These are phyloP conservation scores for Nemurella pictetii DNA, from an alignment of 2,888 invertebrate genomes.

Conservation along the genomic window DNA sequence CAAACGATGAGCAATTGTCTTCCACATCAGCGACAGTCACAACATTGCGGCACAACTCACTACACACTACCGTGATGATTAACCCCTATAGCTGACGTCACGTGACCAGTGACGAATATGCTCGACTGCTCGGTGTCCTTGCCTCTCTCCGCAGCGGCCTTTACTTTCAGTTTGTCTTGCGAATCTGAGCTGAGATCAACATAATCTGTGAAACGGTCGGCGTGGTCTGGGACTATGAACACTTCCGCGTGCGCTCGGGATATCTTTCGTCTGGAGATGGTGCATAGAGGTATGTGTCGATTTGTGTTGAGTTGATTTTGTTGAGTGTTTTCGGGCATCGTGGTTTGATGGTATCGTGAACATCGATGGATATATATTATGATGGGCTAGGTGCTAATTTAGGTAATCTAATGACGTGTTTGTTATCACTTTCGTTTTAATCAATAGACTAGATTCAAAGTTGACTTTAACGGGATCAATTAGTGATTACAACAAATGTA, in stretches of 20 bases:
- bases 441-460: no score
- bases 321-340: not conserved
- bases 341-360: no score
- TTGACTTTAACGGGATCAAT: no score
- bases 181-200: not conserved
- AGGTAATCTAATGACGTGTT: no score
- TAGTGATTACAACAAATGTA: no score
- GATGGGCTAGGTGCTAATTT: no score
- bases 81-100: constrained; percentile 3
- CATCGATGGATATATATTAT: no score
- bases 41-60: not conserved
- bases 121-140: not conserved
- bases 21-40: not conserved
- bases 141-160: not conserved
- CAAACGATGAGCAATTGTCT: constrained; percentile 17
- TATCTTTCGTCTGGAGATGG: constrained; percentile 12
- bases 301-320: not conserved
- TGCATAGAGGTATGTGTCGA: not conserved
- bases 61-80: not conserved
- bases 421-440: no score
- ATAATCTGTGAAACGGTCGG: not conserved
- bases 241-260: not conserved
- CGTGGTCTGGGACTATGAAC: not conserved
- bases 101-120: not conserved
- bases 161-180: constrained; percentile 16